Evolutionary conservation across 2,888 invertebrate species (phyloP).

Genomic region (Apoderus coryli): DNA sequence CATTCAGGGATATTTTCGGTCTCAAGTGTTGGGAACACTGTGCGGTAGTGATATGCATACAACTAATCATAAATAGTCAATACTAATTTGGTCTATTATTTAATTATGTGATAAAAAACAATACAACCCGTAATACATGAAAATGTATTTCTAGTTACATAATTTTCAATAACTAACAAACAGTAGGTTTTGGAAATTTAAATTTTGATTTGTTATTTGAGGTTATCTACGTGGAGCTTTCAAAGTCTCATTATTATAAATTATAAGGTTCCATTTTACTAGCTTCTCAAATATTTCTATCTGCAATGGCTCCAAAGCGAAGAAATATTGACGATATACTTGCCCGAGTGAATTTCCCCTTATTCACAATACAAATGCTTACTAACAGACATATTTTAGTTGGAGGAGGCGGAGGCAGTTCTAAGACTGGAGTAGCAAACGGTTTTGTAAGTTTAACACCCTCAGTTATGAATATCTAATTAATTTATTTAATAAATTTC

Average conservation of each 20-base stretch:
- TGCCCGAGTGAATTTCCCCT: conserved; percentile 83
- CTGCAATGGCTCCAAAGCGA: conserved; percentile 41
- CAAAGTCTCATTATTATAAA: conserved; percentile 10
- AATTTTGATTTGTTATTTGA: no score
- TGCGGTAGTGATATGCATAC: no score
- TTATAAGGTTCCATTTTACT: conserved; percentile 11
- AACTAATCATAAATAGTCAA: no score
- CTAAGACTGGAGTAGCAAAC: conserved; percentile 94
- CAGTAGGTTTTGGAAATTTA: no score
- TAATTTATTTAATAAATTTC: conserved; percentile 24
- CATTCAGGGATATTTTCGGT: no score
- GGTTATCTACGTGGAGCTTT: conserved; percentile 29
- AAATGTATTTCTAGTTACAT: no score
- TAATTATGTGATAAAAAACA: no score
- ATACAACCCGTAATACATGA: no score
- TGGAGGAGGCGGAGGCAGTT: conserved; percentile 93
- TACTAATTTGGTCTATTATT: no score
- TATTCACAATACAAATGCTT: conserved; percentile 80
- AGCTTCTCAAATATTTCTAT: conserved; percentile 8
- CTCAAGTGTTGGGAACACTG: no score
- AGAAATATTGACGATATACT: conserved; percentile 54
- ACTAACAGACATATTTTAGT: conserved; percentile 88
- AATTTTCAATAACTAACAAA: no score
- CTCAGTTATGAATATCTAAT: conserved; percentile 5
- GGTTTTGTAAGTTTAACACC: conserved; percentile 78